phyloP scores from a whole-genome alignment of 2,797 vertebrate genomes.

The Pipistrellus pipistrellus region DNA sequence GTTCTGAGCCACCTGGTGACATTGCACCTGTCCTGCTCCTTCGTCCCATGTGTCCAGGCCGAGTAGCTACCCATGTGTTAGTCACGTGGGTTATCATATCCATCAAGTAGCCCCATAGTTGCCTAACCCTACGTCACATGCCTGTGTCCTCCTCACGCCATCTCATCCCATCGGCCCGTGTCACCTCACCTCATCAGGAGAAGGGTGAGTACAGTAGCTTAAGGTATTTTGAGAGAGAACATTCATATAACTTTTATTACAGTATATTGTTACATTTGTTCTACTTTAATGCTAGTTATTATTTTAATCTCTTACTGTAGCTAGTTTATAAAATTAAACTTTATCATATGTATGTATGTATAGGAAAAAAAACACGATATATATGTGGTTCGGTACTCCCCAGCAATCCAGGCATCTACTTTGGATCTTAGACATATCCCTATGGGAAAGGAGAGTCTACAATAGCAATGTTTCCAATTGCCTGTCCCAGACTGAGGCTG shows the following conservation, averaged over 20 bases:
- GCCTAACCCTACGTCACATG: fast-evolving
- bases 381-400: neutral
- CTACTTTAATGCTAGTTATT: neutral
- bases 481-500: neutral
- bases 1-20: neutral
- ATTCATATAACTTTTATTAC: neutral
- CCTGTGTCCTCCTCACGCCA: neutral
- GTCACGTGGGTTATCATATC: neutral
- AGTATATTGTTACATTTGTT: neutral
- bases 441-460: neutral
- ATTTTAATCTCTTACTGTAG: neutral
- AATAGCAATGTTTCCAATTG: neutral
- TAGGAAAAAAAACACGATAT: neutral
- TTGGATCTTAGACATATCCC: neutral
- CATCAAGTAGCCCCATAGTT: too few relatives aligned
- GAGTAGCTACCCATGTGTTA: too few relatives aligned
- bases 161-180: neutral
- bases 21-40: neutral
- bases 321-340: neutral
- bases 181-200: neutral
- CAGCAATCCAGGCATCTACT: neutral
- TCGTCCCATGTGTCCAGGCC: neutral
- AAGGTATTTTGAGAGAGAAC: neutral
- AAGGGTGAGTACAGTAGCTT: neutral
- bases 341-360: neutral